Percentiles rank a stretch among this genome's conserved stretches.
Conservation (phyloP, 37 sponge, comb jelly and placozoan genomes). For the Beroe forskalii region DNA sequence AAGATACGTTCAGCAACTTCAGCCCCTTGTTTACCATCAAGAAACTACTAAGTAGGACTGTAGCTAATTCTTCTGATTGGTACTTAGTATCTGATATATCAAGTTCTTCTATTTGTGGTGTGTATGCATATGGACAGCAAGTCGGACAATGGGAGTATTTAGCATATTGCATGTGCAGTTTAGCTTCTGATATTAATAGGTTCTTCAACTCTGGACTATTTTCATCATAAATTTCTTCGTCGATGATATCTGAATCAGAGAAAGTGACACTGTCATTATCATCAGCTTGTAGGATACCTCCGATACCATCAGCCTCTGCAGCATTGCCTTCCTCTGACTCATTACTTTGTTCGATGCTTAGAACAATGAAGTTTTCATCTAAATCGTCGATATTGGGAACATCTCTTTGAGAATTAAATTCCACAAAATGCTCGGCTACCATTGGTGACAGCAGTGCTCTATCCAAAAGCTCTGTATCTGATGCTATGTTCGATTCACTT, state of each 20-base stretch:
- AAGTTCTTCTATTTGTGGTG: constrained; percentile 30
- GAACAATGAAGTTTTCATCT: neutral
- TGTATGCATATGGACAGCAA: constrained; percentile 57
- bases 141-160: constrained; percentile 48
- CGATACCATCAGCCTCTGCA: neutral
- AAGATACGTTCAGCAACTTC: neutral
- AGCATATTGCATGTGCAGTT: neutral
- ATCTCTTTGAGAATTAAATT: neutral
- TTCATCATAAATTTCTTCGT: constrained; percentile 15
- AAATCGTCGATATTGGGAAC: neutral
- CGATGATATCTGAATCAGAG: neutral
- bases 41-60: neutral
- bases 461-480: no score
- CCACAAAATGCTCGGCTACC: no score
- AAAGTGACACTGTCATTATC: neutral
- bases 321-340: neutral
- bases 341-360: neutral
- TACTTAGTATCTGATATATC: constrained; percentile 27
- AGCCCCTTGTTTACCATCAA: constrained; percentile 19
- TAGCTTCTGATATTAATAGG: constrained; percentile 3
- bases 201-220: constrained; percentile 22
- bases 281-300: neutral
- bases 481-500: no score
- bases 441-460: no score
- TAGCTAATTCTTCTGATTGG: constrained; percentile 7